These are phyloP conservation scores for Columbina picui DNA, from an alignment of 2,113 vertebrate species.

Conservation along the genomic window DNA sequence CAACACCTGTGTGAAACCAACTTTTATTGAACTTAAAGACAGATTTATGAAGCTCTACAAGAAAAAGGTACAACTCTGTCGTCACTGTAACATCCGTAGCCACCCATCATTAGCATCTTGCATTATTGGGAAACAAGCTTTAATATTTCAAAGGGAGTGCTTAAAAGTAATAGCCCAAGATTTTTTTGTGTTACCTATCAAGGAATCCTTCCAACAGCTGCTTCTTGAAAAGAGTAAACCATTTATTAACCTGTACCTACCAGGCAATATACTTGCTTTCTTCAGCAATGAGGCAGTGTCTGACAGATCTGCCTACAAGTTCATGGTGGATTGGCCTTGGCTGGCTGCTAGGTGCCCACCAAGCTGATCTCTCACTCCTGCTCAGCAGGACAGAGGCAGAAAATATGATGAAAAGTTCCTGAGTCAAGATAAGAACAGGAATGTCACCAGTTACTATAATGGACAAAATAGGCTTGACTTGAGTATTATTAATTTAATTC, in stretches of 20 bases:
- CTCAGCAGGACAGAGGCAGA: not conserved
- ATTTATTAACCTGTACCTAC: not conserved
- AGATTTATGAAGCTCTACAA: conserved; percentile 90
- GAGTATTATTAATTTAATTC: not conserved
- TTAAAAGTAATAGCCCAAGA: not conserved
- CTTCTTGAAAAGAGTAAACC: not conserved
- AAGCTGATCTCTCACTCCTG: not conserved
- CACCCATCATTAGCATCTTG: not conserved
- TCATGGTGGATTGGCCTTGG: not conserved
- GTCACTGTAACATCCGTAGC: not conserved
- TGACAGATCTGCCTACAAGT: not conserved
- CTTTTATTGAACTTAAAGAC: conserved; percentile 86
- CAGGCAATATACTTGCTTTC: not conserved
- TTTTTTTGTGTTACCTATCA: not conserved
- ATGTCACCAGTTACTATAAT: not conserved
- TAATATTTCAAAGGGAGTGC: not conserved
- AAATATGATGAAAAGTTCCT: not conserved
- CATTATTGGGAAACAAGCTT: not conserved
- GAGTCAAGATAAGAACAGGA: not conserved
- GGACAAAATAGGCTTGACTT: not conserved
- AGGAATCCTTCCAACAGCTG: not conserved
- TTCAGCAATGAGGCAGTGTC: not conserved
- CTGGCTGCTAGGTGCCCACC: not conserved
- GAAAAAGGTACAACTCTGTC: conserved; percentile 85
- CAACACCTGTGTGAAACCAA: conserved; percentile 91